These are phyloP conservation scores for Tamandua tetradactyla DNA, from an alignment of 2,797 vertebrate genomes.

Conservation along the genomic window DNA sequence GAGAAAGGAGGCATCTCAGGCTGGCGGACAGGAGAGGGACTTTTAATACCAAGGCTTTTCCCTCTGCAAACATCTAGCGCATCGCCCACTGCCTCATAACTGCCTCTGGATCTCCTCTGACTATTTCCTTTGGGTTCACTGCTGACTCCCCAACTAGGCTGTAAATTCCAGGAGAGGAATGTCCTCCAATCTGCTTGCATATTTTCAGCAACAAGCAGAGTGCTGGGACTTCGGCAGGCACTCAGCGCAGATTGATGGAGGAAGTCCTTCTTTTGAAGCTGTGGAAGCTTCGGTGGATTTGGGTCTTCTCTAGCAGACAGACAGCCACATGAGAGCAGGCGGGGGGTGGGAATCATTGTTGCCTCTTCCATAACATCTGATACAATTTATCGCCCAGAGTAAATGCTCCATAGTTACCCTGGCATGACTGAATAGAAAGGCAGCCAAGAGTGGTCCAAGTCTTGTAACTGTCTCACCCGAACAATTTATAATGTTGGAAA, in stretches of 20 bases:
- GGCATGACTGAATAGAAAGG: background rate
- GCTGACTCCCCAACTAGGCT: background rate
- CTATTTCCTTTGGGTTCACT: background rate
- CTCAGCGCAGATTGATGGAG: background rate
- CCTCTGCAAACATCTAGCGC: background rate
- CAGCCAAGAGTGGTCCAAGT: background rate
- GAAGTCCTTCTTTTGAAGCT: background rate
- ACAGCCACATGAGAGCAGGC: background rate
- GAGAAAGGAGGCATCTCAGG: background rate
- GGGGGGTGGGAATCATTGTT: background rate
- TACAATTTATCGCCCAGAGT: background rate
- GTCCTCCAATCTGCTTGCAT: background rate
- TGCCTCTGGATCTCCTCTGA: background rate
- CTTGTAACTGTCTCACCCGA: background rate
- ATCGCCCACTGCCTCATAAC: background rate
- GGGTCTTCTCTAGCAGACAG: background rate
- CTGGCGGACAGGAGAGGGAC: background rate
- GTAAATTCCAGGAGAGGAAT: background rate
- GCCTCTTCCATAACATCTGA: background rate
- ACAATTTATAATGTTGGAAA: background rate
- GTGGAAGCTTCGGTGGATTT: background rate
- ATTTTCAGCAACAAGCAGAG: background rate
- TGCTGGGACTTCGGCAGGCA: background rate
- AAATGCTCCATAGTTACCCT: background rate
- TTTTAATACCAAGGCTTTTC: background rate